Base-by-base conservation (phyloP, 2,797 vertebrate genomes). In the Diplodus puntazzo region DNA sequence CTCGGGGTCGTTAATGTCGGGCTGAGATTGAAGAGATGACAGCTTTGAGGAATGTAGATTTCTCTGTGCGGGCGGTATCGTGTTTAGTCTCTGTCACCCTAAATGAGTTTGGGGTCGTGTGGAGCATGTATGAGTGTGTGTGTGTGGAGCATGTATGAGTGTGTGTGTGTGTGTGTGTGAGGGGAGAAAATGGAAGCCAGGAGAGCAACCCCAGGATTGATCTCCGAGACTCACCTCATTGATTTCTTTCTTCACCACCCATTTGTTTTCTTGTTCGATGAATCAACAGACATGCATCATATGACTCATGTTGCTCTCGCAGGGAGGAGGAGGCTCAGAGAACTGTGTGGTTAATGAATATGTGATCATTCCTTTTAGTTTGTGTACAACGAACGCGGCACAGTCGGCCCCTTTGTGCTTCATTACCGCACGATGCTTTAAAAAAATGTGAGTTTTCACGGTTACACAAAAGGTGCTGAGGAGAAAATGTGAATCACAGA, bases 21-120 rank as follows among this genome's bases (percentile, higher is more conserved):
- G 14, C 18, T 3, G 68, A 88, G 90, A 95, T 90, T 81, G 92
- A 92, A 53, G 87, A 92, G 81, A 87, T 88, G 91, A 91, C 90
- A 89, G 74, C 81, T 88, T 81, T 85, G 81, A 91, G 66, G 48
- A 73, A 92, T 87, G 84, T 73, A 81, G 88, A 89, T 89, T 88
- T 90, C 75, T 86, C 87, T 72, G 86, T 85, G 87, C 74, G 80
- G 84, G 85, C 79, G 39, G 85, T 58, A 80, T 77, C 78, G 63
- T 86, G 84, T 90, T 94, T 68, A 87, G 90, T 93, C 86, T 90
- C 75, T 90, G 89, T 92, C 88, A 87, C 53, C 78, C 52, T 81
- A 83, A 91, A 88, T 91, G 80, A 86, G 79, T 79, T 84, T 85
- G 69, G 69, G 85, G 74, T 79, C 34, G 27, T 71, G 73, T 68